Base-by-base conservation (phyloP, 2,113 vertebrate species). In the Megaptera novaeangliae region DNA sequence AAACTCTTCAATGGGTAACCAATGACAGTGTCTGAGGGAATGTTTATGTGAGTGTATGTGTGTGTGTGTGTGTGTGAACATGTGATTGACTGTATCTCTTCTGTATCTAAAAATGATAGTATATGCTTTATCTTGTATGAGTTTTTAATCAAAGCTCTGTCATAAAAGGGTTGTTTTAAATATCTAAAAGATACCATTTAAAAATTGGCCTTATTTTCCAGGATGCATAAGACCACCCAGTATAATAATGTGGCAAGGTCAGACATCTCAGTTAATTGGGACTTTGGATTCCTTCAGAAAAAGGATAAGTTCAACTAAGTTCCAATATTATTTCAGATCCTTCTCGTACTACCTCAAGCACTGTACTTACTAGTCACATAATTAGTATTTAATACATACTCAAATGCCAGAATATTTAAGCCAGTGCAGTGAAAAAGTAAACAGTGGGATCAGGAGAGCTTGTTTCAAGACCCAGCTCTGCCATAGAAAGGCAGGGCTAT, bases 101-200 rank as follows among this genome's bases (percentile, higher is more conserved):
- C 90, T 96, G 74, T 74, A 71, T 92, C 94, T 96, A 91, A 94
- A 95, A 96, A 77, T 85, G 18, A 95, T 68, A 82, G 27, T 31
- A 72, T 90, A 80, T 78, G 44, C 63, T 90, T 97, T 69, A 81
- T 97, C 72, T 94, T 93, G 85, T 94, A 57, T 87, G 74, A 92
- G 59, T 75, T 95, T 77, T 96, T 92, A 90, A 82, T 84, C 74
- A 96, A 94, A 86, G 18, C 69, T 66, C 49, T 88, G 66, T 90
- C 64, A 59, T 68, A 86, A 93, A 96, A 96, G 21, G 8, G 13
- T 68, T 81, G 6, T 94, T 64, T 93, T 36, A 80, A 55, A 17
- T 92, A 90, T 78, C 95, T 71, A 44, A 64, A 95, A 94, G 52
- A 89, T 41, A 49, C 7, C 31, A 59, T 75, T 96, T 91, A 75